phyloP scores from a whole-genome alignment of 92 coral and sea anemone species.

The Micromussa lordhowensis region DNA sequence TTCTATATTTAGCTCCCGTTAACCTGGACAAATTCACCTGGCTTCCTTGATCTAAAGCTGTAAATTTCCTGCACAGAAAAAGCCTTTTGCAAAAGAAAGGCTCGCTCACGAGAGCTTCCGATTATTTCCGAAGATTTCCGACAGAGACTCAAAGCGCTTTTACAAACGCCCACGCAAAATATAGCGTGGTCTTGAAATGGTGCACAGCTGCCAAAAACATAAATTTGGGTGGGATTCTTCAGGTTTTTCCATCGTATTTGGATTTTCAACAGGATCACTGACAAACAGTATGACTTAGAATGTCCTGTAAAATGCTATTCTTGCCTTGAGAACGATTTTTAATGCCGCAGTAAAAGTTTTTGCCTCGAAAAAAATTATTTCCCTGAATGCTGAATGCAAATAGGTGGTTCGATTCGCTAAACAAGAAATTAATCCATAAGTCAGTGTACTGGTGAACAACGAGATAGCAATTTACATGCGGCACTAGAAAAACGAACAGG shows the following conservation, averaged over 20 bases:
- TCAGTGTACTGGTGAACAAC: slow-evolving; percentile 2
- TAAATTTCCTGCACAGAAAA: slow-evolving; percentile 22
- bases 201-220: slow-evolving; percentile 33
- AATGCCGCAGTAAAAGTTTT: background rate
- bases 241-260: background rate
- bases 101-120: slow-evolving; percentile 52
- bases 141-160: slow-evolving; percentile 13
- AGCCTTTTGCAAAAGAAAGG: slow-evolving; percentile 36
- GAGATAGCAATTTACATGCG: background rate
- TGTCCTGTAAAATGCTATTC: background rate
- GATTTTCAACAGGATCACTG: background rate
- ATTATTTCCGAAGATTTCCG: slow-evolving; percentile 51
- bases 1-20: slow-evolving; percentile 89
- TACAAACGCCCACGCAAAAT: slow-evolving; percentile 49
- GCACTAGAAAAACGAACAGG: background rate
- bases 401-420: slow-evolving; percentile 2
- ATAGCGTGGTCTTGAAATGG: slow-evolving; percentile 4
- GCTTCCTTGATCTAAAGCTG: slow-evolving; percentile 48
- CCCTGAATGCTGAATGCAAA: slow-evolving; percentile 19
- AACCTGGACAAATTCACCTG: slow-evolving; percentile 92
- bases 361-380: background rate
- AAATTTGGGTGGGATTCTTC: slow-evolving; percentile 3
- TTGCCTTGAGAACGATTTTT: background rate
- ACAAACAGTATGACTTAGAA: background rate
- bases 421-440: slow-evolving; percentile 22